A percentile compares a stretch with the other conserved stretches of the same genome.
phyloP scores from a whole-genome alignment of 2,797 vertebrate genomes.

The Chloroceryle inda region DNA sequence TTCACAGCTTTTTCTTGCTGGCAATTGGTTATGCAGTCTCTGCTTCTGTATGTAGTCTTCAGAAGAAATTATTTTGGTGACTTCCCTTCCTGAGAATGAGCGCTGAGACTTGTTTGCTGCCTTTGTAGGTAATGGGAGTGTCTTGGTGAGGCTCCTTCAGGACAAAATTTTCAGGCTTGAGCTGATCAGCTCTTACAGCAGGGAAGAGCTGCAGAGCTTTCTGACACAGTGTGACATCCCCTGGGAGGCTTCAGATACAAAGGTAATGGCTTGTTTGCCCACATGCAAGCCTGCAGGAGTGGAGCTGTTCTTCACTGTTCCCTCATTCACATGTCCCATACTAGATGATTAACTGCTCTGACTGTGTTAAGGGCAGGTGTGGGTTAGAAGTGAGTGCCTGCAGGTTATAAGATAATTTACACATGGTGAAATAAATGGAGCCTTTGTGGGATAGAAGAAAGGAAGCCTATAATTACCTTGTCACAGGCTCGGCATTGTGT shows the following conservation, averaged over 20 bases:
- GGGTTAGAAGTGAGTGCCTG: neutral
- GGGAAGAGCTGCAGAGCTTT: conserved; percentile 86
- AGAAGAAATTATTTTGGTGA: neutral
- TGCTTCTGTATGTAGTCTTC: neutral
- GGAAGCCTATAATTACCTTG: conserved; percentile 39
- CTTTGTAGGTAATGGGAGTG: conserved; percentile 87
- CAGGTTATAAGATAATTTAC: conserved; percentile 41
- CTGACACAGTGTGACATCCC: conserved; percentile 84
- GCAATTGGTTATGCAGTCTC: neutral
- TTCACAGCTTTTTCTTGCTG: neutral
- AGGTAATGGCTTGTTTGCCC: conserved; percentile 80
- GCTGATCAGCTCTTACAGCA: conserved; percentile 85
- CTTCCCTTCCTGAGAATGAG: conserved; percentile 4
- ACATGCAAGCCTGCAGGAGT: neutral
- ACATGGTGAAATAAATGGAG: conserved; percentile 26
- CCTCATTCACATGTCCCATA: neutral
- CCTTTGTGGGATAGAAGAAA: conserved; percentile 30
- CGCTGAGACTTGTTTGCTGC: neutral
- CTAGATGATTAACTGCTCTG: conserved; percentile 13
- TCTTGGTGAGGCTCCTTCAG: conserved; percentile 90
- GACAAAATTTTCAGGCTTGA: conserved; percentile 89
- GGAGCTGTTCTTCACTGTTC: neutral
- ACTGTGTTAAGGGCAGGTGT: neutral
- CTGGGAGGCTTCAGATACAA: conserved; percentile 79
- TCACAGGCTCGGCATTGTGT: neutral